A percentile compares a stretch with the other conserved stretches of the same genome.
These are phyloP conservation scores for Eolophus roseicapilla DNA, from an alignment of 2,113 vertebrate genomes.

Conservation along the genomic window DNA sequence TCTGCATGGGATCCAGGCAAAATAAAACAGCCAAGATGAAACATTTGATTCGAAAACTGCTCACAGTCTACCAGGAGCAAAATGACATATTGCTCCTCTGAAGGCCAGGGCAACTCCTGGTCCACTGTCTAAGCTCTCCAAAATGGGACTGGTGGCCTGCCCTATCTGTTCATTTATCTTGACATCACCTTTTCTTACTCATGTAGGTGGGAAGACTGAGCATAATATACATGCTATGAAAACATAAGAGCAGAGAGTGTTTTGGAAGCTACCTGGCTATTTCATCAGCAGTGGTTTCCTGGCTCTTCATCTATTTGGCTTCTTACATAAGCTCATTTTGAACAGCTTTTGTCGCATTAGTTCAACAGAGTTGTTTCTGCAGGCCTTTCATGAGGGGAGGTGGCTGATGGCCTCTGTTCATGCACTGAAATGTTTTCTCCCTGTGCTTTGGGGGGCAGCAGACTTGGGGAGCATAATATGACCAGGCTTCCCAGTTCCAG, in stretches of 20 bases:
- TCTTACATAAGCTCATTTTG: neutral
- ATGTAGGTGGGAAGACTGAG: neutral
- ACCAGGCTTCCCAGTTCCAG: neutral
- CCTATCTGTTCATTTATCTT: neutral
- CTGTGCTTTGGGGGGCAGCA: neutral
- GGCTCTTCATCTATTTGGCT: neutral
- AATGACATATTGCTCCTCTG: neutral
- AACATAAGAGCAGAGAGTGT: neutral
- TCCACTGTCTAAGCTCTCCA: neutral
- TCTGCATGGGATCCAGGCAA: neutral
- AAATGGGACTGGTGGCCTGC: neutral
- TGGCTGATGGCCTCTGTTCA: neutral
- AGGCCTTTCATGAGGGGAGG: neutral
- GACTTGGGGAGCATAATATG: neutral
- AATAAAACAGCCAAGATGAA: neutral
- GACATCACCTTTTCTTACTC: neutral
- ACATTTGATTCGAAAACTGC: neutral
- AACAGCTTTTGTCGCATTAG: neutral
- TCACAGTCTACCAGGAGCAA: neutral
- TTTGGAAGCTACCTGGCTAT: neutral
- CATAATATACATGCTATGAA: neutral
- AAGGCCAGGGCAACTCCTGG: neutral
- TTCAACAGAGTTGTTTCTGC: neutral
- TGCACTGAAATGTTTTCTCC: neutral
- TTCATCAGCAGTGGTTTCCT: neutral